Conservation (phyloP, 2,113 vertebrate species). For the Acanthochromis polyacanthus region DNA sequence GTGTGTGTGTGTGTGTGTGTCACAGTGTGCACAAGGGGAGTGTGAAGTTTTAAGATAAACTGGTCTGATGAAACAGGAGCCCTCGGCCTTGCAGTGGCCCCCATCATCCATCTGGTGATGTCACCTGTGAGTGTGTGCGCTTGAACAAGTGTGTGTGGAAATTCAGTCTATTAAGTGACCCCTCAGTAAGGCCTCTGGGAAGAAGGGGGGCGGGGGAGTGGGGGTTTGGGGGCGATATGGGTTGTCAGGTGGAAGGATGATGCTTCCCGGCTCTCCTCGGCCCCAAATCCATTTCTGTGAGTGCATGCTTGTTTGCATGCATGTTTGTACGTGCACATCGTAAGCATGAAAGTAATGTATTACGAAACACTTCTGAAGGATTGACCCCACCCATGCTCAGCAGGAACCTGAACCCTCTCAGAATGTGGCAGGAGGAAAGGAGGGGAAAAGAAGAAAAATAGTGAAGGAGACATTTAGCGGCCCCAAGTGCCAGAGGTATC, state of each 20-base stretch:
- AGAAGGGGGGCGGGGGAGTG: no score
- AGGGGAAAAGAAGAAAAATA: slow-evolving; percentile 37
- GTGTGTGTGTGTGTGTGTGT: slow-evolving; percentile 16
- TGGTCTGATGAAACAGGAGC: slow-evolving; percentile 70
- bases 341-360: not conserved
- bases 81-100: slow-evolving; percentile 62
- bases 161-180: slow-evolving; percentile 65
- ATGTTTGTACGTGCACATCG: not conserved
- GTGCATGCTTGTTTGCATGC: slow-evolving; percentile 10
- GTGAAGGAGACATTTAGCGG: slow-evolving; percentile 58
- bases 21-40: slow-evolving; percentile 20
- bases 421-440: slow-evolving; percentile 35
- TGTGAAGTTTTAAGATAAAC: slow-evolving; percentile 68
- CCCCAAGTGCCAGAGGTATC: slow-evolving; percentile 65
- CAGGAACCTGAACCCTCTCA: slow-evolving; percentile 57
- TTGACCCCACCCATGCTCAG: slow-evolving; percentile 37
- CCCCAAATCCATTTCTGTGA: slow-evolving; percentile 16
- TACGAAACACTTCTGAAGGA: slow-evolving; percentile 26
- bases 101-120: slow-evolving; percentile 75
- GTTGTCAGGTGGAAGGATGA: slow-evolving; percentile 69
- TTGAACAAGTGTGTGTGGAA: slow-evolving; percentile 35
- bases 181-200: slow-evolving; percentile 59
- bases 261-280: slow-evolving; percentile 30
- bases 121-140: slow-evolving; percentile 51
- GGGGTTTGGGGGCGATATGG: slow-evolving; percentile 35